Base-by-base conservation (phyloP, 2,888 invertebrate species). In the Euplagia quadripunctaria region DNA sequence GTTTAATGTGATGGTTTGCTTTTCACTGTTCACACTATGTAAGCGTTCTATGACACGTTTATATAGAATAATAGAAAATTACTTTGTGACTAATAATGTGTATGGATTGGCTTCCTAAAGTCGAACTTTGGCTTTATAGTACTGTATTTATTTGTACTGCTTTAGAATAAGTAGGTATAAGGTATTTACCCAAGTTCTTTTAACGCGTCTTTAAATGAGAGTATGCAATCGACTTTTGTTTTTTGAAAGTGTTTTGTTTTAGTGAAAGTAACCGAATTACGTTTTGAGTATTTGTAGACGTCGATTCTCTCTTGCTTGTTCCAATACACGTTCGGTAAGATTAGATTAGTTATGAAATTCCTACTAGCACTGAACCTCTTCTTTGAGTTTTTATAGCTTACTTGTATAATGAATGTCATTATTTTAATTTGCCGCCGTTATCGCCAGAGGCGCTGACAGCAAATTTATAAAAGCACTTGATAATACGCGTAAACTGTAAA, bases 1-100 rank as follows among this genome's bases (percentile, higher is more conserved):
- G 78, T 87, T 89, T 87, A 87, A 89, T 88, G 84, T 20, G 79
- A 75, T 79, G 78, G 79, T 79, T 73, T 77, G 73, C 68, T 75
- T 77, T 81, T 70, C 70, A 31, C 31, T 79, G 83, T 85, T 85
- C 72, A 81, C 76, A 79, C 79, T 65, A 70, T 71, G 67, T 64
- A 51, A 70, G 67, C 64, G 61, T 71, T 64, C 58, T 79, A 73
- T 77, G 79, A 84, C 77, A 83, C 17, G 75, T 73, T 69, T 72
- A 73, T 74, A 78, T 52, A 68, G 71, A 82, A 80, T 80, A 77
- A 78, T 81, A 76, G 77, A 73, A 68, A 82, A 79, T 74, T 77
- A 72, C 70, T 77, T 71, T 66, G 73, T 77, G 64, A n/a, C 51
- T 61, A 58, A 20, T 67, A 49, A 67, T 71, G 49, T 71, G 67